Conservation (phyloP, 2,797 vertebrate genomes). For the Champsocephalus esox region DNA sequence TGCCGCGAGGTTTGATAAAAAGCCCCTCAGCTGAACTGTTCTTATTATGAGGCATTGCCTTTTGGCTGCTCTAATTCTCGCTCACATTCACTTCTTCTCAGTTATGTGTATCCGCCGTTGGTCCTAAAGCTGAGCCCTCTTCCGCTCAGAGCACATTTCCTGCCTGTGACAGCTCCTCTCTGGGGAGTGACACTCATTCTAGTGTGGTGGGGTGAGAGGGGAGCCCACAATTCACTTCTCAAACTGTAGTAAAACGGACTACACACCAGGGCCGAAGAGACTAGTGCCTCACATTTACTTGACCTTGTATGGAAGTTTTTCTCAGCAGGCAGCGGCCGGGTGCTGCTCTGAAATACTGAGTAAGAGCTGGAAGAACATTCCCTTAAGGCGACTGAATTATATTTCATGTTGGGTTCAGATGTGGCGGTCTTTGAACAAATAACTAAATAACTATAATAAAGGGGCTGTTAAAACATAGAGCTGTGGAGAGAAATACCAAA, state of each 20-base stretch:
- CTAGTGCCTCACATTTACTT: conserved; percentile 83
- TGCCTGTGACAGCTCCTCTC: conserved; percentile 86
- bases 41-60: conserved; percentile 50
- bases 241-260: conserved; percentile 64
- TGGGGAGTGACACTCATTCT: conserved; percentile 87
- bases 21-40: conserved; percentile 45
- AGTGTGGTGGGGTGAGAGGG: conserved; percentile 79
- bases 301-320: conserved; percentile 85
- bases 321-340: conserved; percentile 60
- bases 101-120: conserved; percentile 31
- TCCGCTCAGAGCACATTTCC: conserved; percentile 63
- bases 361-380: conserved; percentile 24
- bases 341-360: conserved; percentile 45
- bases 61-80: conserved; percentile 16
- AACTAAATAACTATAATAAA: conserved; percentile 27
- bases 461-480: conserved; percentile 16
- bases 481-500: no score
- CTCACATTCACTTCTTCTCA: conserved; percentile 32
- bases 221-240: conserved; percentile 80
- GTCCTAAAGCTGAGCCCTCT: conserved; percentile 43
- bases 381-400: conserved; percentile 33
- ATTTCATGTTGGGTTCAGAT: conserved; percentile 41
- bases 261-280: conserved; percentile 63
- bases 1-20: conserved; percentile 58
- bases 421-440: conserved; percentile 35